These are phyloP conservation scores for Goniozus legneri DNA, from an alignment of 1,140 invertebrate genomes.

Conservation along the genomic window DNA sequence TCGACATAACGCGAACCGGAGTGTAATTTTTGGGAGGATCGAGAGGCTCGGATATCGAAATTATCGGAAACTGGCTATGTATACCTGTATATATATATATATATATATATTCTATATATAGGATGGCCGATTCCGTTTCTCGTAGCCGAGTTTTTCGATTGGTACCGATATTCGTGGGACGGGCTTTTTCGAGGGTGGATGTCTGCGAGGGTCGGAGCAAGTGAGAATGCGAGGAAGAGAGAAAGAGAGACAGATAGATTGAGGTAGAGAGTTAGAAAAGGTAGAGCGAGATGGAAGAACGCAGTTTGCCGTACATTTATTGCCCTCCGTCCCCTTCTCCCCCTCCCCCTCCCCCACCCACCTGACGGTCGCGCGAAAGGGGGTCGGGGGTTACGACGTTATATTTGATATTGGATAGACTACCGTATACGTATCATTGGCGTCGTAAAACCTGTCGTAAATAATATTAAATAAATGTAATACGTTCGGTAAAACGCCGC, in stretches of 20 bases:
- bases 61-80: too few relatives aligned
- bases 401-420: constrained; percentile 56
- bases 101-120: too few relatives aligned
- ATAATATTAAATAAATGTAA: constrained; percentile 56
- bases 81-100: too few relatives aligned
- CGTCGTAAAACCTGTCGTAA: constrained; percentile 51
- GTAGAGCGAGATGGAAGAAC: constrained; percentile 24
- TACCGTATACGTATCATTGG: constrained; percentile 51
- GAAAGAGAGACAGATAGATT: too few relatives aligned
- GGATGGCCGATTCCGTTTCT: not conserved
- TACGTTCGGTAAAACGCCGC: constrained; percentile 44
- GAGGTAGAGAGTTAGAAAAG: too few relatives aligned
- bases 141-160: constrained; percentile 21
- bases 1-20: too few relatives aligned
- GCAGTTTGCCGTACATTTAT: constrained; percentile 55
- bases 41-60: too few relatives aligned
- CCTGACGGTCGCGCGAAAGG: too few relatives aligned
- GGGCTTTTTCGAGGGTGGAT: constrained; percentile 37
- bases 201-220: too few relatives aligned
- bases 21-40: too few relatives aligned
- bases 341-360: constrained; percentile 32
- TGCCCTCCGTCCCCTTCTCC: constrained; percentile 41
- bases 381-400: constrained; percentile 51
- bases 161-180: constrained; percentile 33
- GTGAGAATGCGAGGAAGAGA: too few relatives aligned